Evolutionary conservation across 30 jellyfish, hydroid and myxozoan genomes (phyloP), one percentile per base, ranked within the genome.

Genomic region (Aurelia sp.): DNA sequence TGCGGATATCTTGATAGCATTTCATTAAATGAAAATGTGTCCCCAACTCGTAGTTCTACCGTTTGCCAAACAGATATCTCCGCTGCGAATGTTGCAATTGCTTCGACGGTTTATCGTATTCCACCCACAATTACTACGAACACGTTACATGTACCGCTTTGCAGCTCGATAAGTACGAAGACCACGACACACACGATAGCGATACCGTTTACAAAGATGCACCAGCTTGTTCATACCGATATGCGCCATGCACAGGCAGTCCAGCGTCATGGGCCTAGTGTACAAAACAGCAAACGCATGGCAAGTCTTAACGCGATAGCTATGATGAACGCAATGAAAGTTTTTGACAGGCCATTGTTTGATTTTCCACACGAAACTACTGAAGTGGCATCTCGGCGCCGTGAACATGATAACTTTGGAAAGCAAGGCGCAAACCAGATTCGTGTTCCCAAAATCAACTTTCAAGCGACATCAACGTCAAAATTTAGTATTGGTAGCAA

Each of bases 171-270:
- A 11, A 78, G 88, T 64, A 82, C 99, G 60, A 91, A 86, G 18
- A 85, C 97, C 30, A 52, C 89, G 15, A 75, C 96, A 17, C 97
- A 95, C 83, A 76, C 93, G 50, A 70, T 95, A 48, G 97, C 95
- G 13, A 82, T 95, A 64, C 99, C 99, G 61, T 82, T 95, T 35
- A 80, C 92, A 1, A 95, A 95, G 64, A 84, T 86, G 63, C 99
- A 95, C 69, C 58, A 82, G 62, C 84, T 89, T 4, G 61, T 91
- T 30, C 95, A 95, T 81, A 83, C 94, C 51, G 92, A 76, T 35
- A 71, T 79, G 76, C 35, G 77, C 11, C 69, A 70, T 10, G 62
- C 70, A 21, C 75, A 88, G 67, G 58, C 67, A 9, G 19, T 83
- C 24, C 48, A 77, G 5, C 19, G 61, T 64, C 72, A 60, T 15